Base-by-base conservation (phyloP, 1,140 invertebrate genomes). In the Lordiphosa mommai region DNA sequence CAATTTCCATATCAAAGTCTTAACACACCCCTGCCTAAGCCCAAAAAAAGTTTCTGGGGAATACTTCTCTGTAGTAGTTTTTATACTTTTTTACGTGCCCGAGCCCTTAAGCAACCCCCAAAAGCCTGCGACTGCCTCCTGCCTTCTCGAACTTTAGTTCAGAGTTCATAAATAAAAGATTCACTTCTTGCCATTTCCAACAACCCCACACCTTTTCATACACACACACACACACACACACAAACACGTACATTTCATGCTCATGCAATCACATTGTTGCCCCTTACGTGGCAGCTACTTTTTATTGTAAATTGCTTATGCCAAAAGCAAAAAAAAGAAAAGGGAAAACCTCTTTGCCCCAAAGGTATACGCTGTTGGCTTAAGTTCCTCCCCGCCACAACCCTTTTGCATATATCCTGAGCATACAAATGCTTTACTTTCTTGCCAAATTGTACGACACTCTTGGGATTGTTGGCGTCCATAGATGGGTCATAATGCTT, bases 251-350 rank as follows among this genome's bases (percentile, higher is more conserved):
- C 48, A 50, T 51, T 51, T 51, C 27, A 51, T 51, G 49, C 49
- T 43, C 40, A 43, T 43, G 20, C 41, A 61, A 60, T 59, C 61
- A 66, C 61, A 82, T 72, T 84, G 67, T 82, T 82, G 77, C 61
- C 66, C 64, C 55, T 52, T 29, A 33, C 29, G 58, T 50, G 46
- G 53, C 48, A 47, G 76, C 76, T 53, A 74, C 76, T 82, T 82
- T 80, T 82, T 84, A 82, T 76, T 82, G 76, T 84, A 84, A 72
- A 82, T 82, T 82, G 72, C 77, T 84, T 82, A 77, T 82, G 77
- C 66, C 76, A 70, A 63, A 79, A 50, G 33, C 17, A 36, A 50
- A 47, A 47, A 12, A 17, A 65, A 52, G 33, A 55, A 53, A 47
- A 51, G 50, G 40, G 34, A 14, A 37, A 27, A 43, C 23, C 40